These are phyloP conservation scores for Pelobates fuscus DNA, from an alignment of 2,113 vertebrate species.

Conservation along the genomic window DNA sequence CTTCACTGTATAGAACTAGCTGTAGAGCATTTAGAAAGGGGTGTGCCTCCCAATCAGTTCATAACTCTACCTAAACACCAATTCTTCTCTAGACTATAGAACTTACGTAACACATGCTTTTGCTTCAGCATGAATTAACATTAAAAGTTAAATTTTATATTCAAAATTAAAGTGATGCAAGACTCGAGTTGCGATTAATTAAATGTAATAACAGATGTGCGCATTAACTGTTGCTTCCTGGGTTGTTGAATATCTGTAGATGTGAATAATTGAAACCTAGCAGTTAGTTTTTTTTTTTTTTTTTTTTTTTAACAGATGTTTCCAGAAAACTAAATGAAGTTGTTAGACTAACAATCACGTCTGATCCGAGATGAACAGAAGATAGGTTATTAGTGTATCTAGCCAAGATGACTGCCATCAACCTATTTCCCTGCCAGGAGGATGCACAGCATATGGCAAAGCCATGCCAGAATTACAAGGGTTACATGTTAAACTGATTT, in stretches of 20 bases:
- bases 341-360: conserved; percentile 13
- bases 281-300: conserved; percentile 18
- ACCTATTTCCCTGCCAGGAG: background rate
- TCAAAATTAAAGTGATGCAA: background rate
- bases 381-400: conserved; percentile 14
- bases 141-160: no score
- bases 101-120: no score
- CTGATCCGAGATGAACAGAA: conserved; percentile 21
- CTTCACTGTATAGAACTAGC: no score
- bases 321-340: conserved; percentile 31
- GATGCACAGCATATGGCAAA: background rate
- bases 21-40: no score
- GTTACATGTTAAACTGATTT: no score
- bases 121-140: no score
- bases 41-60: no score
- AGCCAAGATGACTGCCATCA: conserved; percentile 25
- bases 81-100: no score
- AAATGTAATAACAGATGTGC: background rate
- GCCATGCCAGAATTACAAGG: no score
- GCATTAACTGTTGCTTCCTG: background rate
- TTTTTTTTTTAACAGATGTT: conserved; percentile 42
- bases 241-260: background rate
- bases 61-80: no score
- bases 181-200: background rate
- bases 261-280: conserved; percentile 3